These are phyloP conservation scores for Ridgeia piscesae DNA, from an alignment of 1,140 invertebrate species.

Conservation along the genomic window DNA sequence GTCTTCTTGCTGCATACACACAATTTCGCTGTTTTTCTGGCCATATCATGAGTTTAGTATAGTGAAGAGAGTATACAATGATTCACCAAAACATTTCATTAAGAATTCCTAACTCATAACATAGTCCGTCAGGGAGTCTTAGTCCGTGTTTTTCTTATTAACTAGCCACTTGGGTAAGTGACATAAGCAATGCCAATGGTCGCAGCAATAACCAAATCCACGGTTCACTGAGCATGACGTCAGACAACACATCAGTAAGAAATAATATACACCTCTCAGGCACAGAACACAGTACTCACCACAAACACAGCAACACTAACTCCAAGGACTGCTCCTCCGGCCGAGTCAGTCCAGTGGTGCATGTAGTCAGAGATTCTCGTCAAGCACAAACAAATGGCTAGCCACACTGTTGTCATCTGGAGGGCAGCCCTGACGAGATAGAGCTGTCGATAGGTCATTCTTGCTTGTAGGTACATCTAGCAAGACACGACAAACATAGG, in stretches of 20 bases:
- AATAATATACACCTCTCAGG: background rate
- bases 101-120: no score
- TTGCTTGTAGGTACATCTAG: constrained; percentile 34
- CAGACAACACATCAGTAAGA: background rate
- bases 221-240: no score
- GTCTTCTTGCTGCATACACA: no score
- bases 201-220: no score
- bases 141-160: no score
- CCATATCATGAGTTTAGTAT: no score
- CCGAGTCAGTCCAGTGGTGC: constrained; percentile 87
- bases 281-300: constrained; percentile 29
- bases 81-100: no score
- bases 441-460: constrained; percentile 30
- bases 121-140: no score
- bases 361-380: constrained; percentile 91
- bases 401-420: constrained; percentile 62
- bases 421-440: constrained; percentile 70
- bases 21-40: no score
- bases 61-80: no score
- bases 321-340: constrained; percentile 67
- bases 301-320: constrained; percentile 61
- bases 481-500: constrained; percentile 10
- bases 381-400: constrained; percentile 58
- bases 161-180: no score
- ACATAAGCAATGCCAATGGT: no score